Evolutionary conservation across 2,888 invertebrate species (phyloP), one percentile per base, ranked within the genome.

Genomic region (Bugulina stolonifera): DNA sequence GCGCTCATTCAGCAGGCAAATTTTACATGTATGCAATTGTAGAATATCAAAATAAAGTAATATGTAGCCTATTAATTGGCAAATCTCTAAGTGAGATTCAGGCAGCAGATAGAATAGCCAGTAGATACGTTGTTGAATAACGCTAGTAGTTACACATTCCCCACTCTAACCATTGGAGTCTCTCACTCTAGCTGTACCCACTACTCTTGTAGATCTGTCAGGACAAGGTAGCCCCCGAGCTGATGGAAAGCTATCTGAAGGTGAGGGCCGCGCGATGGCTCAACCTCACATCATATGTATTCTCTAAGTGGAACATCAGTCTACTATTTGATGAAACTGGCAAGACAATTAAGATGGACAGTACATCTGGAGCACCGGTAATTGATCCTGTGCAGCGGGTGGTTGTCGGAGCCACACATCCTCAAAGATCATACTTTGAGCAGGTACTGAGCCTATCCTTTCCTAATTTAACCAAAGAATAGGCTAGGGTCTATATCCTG

Each of bases 221-320:
- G 27, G 64, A 64, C n/a, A 64, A 64, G n/a, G 64, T 64, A 14
- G 34, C 64, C 18, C 64, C 64, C 5, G 64, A 64, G 32, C 32
- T 64, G 27, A 64, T 64, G 64, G 64, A 64, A 64, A 64, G 34
- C 32, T 64, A 64, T 27, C 64, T 64, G 3, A 32, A 64, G n/a
- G 64, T 64, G 27, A 25, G 64, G 18, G 64, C 32, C 27, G 64
- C 22, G 32, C 64, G 64, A 3, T 64, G 64, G 64, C 34, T 64
- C 32, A 64, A 64, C 34, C 64, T 64, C 34, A 64, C 64, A 2
- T 64, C 64, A 27, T 64, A 64, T 32, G 64, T 64, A 14, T 64
- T 64, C 27, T 22, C 64, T 10, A 64, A 64, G 34, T 64, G 64
- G 64, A 27, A 27, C 18, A 64, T 64, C 27, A 25, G 32, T 22